These are phyloP conservation scores for Barnardius zonarius DNA, from an alignment of 2,113 vertebrate genomes.

Conservation along the genomic window DNA sequence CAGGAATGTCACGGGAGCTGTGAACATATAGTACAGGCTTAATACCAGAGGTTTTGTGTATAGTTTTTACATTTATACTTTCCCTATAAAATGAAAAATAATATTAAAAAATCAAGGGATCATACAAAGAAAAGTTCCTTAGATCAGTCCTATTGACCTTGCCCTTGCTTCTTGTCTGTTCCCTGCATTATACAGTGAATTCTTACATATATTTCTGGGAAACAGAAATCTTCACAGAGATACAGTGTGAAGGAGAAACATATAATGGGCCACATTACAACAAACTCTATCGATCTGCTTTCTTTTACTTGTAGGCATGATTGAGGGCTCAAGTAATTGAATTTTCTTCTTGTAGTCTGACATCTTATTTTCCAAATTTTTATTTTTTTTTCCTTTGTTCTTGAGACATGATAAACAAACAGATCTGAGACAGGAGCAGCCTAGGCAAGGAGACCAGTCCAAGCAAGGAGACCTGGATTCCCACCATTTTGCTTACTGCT, in stretches of 20 bases:
- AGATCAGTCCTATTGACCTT: neutral
- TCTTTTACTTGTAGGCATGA: slow-evolving; percentile 72
- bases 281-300: slow-evolving; percentile 68
- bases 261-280: slow-evolving; percentile 64
- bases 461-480: neutral
- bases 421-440: neutral
- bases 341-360: slow-evolving; percentile 70
- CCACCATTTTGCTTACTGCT: neutral
- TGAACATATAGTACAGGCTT: neutral
- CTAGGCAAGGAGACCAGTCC: neutral
- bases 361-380: slow-evolving; percentile 63
- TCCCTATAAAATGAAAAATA: neutral
- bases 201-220: slow-evolving; percentile 30
- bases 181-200: neutral
- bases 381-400: slow-evolving; percentile 37
- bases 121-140: neutral
- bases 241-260: slow-evolving; percentile 63
- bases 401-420: slow-evolving; percentile 54
- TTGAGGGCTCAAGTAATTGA: slow-evolving; percentile 72
- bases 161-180: neutral
- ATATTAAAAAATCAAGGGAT: neutral
- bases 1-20: neutral
- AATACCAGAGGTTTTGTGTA: neutral
- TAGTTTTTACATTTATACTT: neutral
- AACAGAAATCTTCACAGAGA: slow-evolving; percentile 67